Conservation (phyloP, 2,888 invertebrate species). For the Leucophenga maculata region DNA sequence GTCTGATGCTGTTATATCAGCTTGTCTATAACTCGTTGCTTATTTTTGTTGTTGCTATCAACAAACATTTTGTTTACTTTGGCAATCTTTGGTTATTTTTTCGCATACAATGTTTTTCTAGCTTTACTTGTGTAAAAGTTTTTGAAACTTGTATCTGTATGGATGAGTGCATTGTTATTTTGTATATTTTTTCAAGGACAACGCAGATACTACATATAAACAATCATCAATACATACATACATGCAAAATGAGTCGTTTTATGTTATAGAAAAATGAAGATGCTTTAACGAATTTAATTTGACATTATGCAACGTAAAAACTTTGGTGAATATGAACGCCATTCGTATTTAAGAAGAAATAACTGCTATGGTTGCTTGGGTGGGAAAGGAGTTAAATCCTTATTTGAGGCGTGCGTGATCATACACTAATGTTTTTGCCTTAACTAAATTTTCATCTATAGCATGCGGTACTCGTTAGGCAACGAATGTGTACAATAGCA, state of each 20-base stretch:
- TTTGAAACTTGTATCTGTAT: neutral
- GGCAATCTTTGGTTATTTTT: neutral
- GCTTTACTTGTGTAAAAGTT: neutral
- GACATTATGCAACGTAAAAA: too few species aligned
- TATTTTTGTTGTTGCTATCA: neutral
- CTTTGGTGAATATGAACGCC: too few species aligned
- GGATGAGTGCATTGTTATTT: neutral
- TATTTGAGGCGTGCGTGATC: constrained; percentile 9
- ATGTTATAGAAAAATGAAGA: too few species aligned
- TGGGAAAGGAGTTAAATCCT: too few species aligned
- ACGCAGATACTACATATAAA: neutral
- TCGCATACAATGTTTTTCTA: neutral
- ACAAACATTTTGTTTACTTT: constrained; percentile 2
- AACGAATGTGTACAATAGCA: neutral
- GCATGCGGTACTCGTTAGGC: neutral
- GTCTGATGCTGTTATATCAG: neutral
- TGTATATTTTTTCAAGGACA: neutral
- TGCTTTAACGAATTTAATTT: too few species aligned
- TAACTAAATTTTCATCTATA: neutral
- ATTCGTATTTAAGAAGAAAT: too few species aligned
- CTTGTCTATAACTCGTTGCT: neutral
- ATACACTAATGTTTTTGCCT: constrained; percentile 18
- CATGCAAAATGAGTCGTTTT: too few species aligned
- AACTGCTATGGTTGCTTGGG: neutral
- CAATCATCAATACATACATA: too few species aligned